phyloP scores from a whole-genome alignment of 2,113 vertebrate genomes.

The Patagioenas fasciata region DNA sequence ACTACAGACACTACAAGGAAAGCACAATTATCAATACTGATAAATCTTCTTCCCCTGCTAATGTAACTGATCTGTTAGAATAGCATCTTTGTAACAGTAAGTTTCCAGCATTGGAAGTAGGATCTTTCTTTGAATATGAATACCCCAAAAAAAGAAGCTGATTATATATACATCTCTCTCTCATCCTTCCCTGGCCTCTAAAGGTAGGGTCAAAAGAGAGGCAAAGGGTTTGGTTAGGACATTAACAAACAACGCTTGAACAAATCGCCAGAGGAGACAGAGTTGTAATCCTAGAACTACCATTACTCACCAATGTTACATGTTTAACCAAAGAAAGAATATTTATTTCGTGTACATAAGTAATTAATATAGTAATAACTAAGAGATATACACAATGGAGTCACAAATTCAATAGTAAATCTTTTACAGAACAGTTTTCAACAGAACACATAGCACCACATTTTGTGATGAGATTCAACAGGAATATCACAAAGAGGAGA shows the following conservation, averaged over 20 bases:
- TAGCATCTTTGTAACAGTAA: not conserved
- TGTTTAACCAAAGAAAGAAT: not conserved
- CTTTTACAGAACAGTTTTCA: not conserved
- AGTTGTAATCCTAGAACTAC: not conserved
- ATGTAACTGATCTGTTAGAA: not conserved
- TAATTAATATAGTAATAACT: not conserved
- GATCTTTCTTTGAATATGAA: not conserved
- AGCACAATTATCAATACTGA: not conserved
- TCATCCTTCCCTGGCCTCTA: not conserved
- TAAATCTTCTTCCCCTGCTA: not conserved
- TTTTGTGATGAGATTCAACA: not conserved
- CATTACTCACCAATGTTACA: accelerated
- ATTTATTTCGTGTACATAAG: not conserved
- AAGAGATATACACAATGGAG: not conserved
- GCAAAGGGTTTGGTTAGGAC: not conserved
- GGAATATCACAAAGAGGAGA: not conserved
- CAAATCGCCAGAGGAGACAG: not conserved
- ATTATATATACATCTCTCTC: not conserved
- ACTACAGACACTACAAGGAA: not conserved
- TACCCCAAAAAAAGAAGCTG: not conserved
- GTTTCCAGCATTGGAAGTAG: not conserved
- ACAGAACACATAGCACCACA: not conserved
- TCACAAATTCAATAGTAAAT: not conserved
- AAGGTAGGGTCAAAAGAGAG: not conserved
- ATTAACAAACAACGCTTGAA: not conserved